A percentile compares a stretch with the other conserved stretches of the same genome.
Conservation (phyloP, 2,888 invertebrate genomes). For the Heterodera filipjevi region DNA sequence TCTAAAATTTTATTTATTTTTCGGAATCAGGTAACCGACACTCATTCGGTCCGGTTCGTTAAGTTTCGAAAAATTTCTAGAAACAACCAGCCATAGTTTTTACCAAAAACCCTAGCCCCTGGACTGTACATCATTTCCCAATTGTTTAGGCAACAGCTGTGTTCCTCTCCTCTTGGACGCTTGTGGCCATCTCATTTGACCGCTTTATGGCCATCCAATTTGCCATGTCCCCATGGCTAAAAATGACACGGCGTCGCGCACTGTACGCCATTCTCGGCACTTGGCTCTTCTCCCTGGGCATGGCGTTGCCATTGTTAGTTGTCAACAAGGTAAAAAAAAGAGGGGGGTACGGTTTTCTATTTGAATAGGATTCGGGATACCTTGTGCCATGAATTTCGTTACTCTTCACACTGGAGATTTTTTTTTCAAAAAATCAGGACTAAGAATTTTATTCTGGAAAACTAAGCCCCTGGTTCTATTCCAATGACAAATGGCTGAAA, state of each 20-base stretch:
- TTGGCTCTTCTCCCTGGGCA: slow-evolving; percentile 59
- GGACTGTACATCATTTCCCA: background rate
- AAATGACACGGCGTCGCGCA: slow-evolving; percentile 54
- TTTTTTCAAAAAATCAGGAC: no score
- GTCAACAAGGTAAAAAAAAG: slow-evolving; percentile 47
- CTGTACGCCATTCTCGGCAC: slow-evolving; percentile 56
- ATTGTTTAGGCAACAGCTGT: slow-evolving; percentile 65
- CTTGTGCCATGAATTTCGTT: no score
- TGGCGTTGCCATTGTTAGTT: slow-evolving; percentile 59
- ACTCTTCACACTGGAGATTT: no score
- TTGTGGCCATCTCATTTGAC: slow-evolving; percentile 67
- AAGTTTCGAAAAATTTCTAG: no score
- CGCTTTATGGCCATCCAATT: slow-evolving; percentile 65
- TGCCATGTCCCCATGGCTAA: slow-evolving; percentile 57
- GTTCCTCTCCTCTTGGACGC: slow-evolving; percentile 67
- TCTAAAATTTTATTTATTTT: no score
- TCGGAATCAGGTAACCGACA: no score
- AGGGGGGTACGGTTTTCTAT: background rate
- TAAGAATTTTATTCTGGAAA: no score
- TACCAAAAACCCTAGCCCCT: no score
- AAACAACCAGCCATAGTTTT: no score
- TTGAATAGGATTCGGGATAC: background rate
- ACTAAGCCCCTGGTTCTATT: no score
- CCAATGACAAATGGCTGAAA: no score
- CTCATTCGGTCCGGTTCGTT: no score